Base-by-base conservation (phyloP, 2,113 vertebrate species). In the Dendropsophus ebraccatus region DNA sequence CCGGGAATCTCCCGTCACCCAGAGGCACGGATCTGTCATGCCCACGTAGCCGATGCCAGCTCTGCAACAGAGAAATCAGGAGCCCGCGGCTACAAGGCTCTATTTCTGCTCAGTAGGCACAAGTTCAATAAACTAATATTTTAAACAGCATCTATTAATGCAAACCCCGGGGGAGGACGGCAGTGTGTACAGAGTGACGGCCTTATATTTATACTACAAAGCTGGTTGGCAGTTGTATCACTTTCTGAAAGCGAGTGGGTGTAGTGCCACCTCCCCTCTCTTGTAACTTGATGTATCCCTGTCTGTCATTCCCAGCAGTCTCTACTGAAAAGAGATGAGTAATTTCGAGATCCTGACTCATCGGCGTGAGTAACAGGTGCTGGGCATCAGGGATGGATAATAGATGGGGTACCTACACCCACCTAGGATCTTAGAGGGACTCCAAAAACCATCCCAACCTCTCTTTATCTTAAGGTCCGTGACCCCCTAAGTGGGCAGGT, bases 81-180 rank as follows among this genome's bases (percentile, higher is more conserved):
- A 73, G 49, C 47, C 69, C 67, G 19, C 49, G 32, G 81, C 80
- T 28, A 69, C 19, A 35, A 65, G 41, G 28, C 49, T 73, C 65
- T 8, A 56, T 73, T 73, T 73, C 81, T 70, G 47, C 81, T 37
- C 67, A 58, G 67, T 83, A 72, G 67, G 81, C 65, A 73, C 21
- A 73, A 83, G 47, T 70, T 72, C 67, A 83, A 83, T 83, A 83
- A 72, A 56, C 45, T 52, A 73, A 83, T 83, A 73, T 73, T 58
- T 73, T 72, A 70, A 69, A 52, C 45, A 32, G 45, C 47, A 19
- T 32, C 81, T 69, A 70, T 82, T 69, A 82, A 69, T 52, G 28
- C 62, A 5, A 47, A 28, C 81, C 81, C 81, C 50, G 47, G 65
- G 81, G 81, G 81, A 41, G 67, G 67, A 58, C 54, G 32, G 5